A percentile compares a stretch with the other conserved stretches of the same genome.
Evolutionary conservation across 2,113 vertebrate genomes (phyloP).

Genomic region (Cynopterus brachyotis): DNA sequence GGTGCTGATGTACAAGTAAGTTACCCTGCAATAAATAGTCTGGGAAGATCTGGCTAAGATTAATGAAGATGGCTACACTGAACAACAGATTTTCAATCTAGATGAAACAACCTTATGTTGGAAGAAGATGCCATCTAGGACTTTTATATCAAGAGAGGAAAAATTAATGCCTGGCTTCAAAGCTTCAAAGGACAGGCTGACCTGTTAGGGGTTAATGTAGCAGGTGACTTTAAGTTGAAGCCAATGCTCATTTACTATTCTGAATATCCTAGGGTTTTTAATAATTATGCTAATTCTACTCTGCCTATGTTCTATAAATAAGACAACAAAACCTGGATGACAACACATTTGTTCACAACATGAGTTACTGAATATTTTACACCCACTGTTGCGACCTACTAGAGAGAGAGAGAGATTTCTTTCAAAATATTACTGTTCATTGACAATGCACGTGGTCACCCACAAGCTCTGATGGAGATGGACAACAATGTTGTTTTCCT

Average conservation of each 20-base stretch:
- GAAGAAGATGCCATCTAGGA: not conserved
- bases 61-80: not conserved
- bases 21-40: not conserved
- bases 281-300: not conserved
- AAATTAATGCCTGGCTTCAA: not conserved
- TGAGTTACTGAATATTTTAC: not conserved
- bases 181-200: not conserved
- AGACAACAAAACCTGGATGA: not conserved
- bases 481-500: not conserved
- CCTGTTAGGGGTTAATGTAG: not conserved
- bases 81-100: not conserved
- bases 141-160: not conserved
- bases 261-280: not conserved
- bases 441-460: not conserved
- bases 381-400: not conserved
- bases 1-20: not conserved
- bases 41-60: not conserved
- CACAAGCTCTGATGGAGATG: not conserved
- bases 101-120: not conserved
- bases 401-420: not conserved
- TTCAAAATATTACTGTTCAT: not conserved
- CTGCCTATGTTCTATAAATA: not conserved
- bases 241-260: not conserved
- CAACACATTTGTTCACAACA: not conserved
- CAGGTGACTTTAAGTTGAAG: not conserved